Evolutionary conservation across 2,113 vertebrate genomes (phyloP).

Genomic region (Daboia siamensis): DNA sequence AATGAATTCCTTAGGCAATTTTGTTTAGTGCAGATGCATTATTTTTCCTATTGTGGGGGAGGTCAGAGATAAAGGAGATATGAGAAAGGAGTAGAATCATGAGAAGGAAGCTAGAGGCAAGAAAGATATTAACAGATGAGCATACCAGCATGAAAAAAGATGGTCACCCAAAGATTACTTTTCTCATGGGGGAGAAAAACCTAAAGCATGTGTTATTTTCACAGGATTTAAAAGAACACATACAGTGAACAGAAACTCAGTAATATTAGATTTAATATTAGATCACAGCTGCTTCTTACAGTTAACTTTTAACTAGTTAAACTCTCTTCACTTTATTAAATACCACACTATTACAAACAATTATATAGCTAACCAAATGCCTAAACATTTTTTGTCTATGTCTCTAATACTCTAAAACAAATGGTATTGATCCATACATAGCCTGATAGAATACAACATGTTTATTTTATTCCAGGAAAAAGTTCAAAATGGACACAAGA

Average conservation of each 20-base stretch:
- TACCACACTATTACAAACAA: not conserved
- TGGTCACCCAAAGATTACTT: not conserved
- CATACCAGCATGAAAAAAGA: not conserved
- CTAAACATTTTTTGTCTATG: not conserved
- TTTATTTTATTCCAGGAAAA: not conserved
- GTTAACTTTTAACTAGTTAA: conserved; percentile 17
- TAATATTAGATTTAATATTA: not conserved
- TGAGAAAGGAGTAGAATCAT: not conserved
- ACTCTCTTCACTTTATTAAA: conserved; percentile 7
- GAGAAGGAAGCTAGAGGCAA: not conserved
- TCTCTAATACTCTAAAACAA: not conserved
- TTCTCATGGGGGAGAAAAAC: not conserved
- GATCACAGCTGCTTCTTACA: not conserved
- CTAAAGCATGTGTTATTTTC: not conserved
- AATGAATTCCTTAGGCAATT: not conserved
- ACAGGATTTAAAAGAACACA: not conserved
- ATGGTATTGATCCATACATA: no score
- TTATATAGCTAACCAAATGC: not conserved
- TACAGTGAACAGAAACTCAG: not conserved
- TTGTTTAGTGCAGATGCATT: not conserved
- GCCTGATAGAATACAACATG: not conserved
- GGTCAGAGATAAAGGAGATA: not conserved
- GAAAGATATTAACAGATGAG: not conserved
- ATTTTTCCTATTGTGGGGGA: not conserved
- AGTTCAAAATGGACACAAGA: not conserved